These are phyloP conservation scores for Athalia circularis DNA, from an alignment of 2,888 invertebrate species.

Conservation along the genomic window DNA sequence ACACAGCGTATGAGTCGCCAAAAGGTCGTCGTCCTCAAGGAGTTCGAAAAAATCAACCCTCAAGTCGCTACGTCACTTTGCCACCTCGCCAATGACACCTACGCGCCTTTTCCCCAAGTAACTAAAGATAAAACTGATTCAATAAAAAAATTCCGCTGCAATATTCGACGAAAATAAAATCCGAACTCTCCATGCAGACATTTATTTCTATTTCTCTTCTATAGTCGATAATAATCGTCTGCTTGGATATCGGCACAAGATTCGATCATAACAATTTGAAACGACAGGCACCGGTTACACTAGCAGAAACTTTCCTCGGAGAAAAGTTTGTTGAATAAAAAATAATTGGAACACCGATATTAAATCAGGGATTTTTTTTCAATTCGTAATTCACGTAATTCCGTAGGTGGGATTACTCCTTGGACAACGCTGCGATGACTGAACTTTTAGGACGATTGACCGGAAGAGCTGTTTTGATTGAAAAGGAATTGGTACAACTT, in stretches of 20 bases:
- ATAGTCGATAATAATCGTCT: slow-evolving; percentile 25
- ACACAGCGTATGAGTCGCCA: slow-evolving; percentile 25
- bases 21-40: slow-evolving; percentile 21
- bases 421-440: not conserved
- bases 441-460: slow-evolving; percentile 22
- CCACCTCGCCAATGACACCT: slow-evolving; percentile 28
- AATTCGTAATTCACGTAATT: not conserved
- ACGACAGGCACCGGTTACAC: slow-evolving; percentile 9
- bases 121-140: not conserved
- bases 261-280: slow-evolving; percentile 1
- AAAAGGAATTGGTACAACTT: slow-evolving; percentile 9
- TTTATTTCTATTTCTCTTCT: not conserved
- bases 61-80: slow-evolving; percentile 24
- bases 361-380: not conserved
- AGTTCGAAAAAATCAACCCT: slow-evolving; percentile 20
- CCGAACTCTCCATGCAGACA: not conserved
- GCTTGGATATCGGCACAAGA: slow-evolving; percentile 21
- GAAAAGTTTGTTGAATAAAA: slow-evolving; percentile 8
- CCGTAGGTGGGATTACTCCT: slow-evolving; percentile 11
- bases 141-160: not conserved
- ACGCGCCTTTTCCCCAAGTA: slow-evolving; percentile 33
- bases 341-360: not conserved
- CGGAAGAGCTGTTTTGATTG: slow-evolving; percentile 21
- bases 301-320: slow-evolving; percentile 23
- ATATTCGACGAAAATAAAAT: not conserved